Evolutionary conservation across 2,888 invertebrate species (phyloP).

Genomic region (Eumacrocentrus americanus): DNA sequence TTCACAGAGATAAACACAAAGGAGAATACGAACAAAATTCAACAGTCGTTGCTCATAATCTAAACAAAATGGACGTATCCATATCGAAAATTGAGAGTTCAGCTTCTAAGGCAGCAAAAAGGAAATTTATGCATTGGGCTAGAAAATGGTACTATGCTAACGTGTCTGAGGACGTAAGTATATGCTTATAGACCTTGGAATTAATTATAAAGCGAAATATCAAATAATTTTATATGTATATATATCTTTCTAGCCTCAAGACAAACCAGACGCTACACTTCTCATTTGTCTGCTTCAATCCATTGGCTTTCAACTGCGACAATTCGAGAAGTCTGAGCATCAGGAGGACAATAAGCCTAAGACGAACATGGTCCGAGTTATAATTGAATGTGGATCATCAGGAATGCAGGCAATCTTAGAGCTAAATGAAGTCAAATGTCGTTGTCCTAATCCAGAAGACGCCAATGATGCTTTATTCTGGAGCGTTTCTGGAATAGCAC

Average conservation of each 20-base stretch:
- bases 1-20: no score
- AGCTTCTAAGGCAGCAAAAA: slow-evolving; percentile 28
- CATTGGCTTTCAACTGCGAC: slow-evolving; percentile 50
- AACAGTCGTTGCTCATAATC: slow-evolving; percentile 1
- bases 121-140: slow-evolving; percentile 48
- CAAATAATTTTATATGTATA: slow-evolving; percentile 6
- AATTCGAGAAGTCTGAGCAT: slow-evolving; percentile 47
- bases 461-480: slow-evolving; percentile 49
- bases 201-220: no score
- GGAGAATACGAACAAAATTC: no score
- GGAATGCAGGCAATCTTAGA: slow-evolving; percentile 51
- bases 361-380: slow-evolving; percentile 39
- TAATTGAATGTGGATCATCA: slow-evolving; percentile 51
- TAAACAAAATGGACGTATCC: slow-evolving; percentile 19
- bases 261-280: slow-evolving; percentile 46
- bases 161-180: slow-evolving; percentile 38
- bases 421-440: slow-evolving; percentile 46
- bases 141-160: slow-evolving; percentile 46
- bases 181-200: no score
- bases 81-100: slow-evolving; percentile 5
- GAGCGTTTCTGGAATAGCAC: slow-evolving; percentile 51
- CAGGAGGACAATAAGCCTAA: slow-evolving; percentile 22
- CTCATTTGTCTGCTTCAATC: slow-evolving; percentile 51
- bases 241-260: background rate
- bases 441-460: slow-evolving; percentile 47